Base-by-base conservation (phyloP, 2,797 vertebrate species). In the Pseudocheirus occidentalis region DNA sequence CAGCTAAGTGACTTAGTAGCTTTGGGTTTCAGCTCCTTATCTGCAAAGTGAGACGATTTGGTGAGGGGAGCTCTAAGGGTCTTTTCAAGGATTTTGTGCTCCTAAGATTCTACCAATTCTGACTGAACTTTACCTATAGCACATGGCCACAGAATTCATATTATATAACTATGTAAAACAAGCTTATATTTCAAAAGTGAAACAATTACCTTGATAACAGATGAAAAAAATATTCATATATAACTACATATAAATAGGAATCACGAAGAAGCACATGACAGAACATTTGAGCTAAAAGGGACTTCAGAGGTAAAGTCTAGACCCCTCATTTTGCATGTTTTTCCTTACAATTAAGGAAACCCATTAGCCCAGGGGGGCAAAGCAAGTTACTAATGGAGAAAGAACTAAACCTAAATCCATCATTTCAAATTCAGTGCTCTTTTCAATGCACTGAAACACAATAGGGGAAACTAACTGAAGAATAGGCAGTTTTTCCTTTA, bases 11-110 rank as follows among this genome's bases (percentile, higher is more conserved):
- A 81, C 10, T 94, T n/a, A 59, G 59, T 3, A 92, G 87, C 46
- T 90, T 52, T 92, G 91, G 96, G 52, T 40, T 94, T 62, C 28
- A 66, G 56, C 90, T 94, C 91, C 93, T 95, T 55, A 90, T 66
- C 53, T 91, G 66, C 50, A 53, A 95, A 95, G 46, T 59, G 59
- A 89, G 55, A 92, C 18, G 55, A 10, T 66, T 95, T 52, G 29
- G 40, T 66, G 92, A 93, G 92, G 90, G 46, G 92, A 18, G 28
- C 89, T 16, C 53, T 40, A 95, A 62, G 34, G 58, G 50, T 52
- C 50, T 59, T 90, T 93, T 87, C 73, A 24, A 87, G 40, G 21
- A 24, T 81, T 46, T 5, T 27, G 12, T 27, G 16, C 18, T 87
- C 29, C 73, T 81, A 46, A 46, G 21, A 24, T 87, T 87, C 21